A percentile compares a stretch with the other conserved stretches of the same genome.
phyloP scores from a whole-genome alignment of 1,140 invertebrate species.

The Tetragonula clypearis region DNA sequence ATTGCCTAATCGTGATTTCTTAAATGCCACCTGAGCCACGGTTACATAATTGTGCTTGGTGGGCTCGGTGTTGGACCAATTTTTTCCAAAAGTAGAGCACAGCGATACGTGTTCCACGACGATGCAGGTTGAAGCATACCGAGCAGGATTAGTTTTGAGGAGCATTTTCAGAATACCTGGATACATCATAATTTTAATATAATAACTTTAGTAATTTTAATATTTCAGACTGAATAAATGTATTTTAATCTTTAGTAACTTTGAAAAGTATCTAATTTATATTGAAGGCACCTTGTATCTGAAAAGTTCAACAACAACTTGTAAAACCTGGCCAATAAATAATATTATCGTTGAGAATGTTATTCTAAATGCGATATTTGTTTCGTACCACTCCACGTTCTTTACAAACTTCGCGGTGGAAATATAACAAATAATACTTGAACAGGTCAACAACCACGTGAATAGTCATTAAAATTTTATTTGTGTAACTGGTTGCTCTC shows the following conservation, averaged over 20 bases:
- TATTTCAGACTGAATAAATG: not conserved
- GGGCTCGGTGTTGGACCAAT: conserved; percentile 20
- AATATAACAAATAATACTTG: not conserved
- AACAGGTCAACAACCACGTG: not conserved
- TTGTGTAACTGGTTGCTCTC: not conserved
- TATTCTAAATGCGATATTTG: not conserved
- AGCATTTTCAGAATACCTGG: not conserved
- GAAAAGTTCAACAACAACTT: not conserved
- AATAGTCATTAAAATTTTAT: not conserved
- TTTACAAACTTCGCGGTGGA: conserved; percentile 12
- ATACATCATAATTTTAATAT: not conserved
- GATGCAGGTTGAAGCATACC: not conserved
- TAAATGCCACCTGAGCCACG: conserved; percentile 56
- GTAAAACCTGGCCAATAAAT: not conserved
- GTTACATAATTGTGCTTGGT: conserved; percentile 46
- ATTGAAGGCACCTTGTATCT: not conserved
- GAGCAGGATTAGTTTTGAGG: too few relatives aligned
- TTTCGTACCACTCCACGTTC: not conserved
- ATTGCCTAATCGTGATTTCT: conserved; percentile 64
- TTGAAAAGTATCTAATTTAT: not conserved
- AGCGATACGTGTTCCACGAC: not conserved
- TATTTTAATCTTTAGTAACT: not conserved
- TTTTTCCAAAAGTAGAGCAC: conserved; percentile 2
- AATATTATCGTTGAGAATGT: not conserved
- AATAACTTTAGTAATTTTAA: not conserved